Evolutionary conservation across 1,140 invertebrate genomes (phyloP).

Genomic region (Eufriesea mexicana): DNA sequence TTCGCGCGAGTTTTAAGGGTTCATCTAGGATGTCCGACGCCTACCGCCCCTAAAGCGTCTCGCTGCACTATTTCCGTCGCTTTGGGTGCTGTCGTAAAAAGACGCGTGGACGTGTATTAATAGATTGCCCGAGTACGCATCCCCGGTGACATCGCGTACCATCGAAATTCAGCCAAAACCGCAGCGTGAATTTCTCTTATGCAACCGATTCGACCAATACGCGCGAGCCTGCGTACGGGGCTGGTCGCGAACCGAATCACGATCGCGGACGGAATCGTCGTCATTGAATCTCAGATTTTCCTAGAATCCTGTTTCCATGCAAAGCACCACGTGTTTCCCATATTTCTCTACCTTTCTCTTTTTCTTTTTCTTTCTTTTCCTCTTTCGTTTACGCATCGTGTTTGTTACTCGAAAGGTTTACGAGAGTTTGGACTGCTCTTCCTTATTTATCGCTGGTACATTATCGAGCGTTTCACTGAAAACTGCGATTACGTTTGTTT

Average conservation of each 20-base stretch:
- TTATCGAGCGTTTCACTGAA: background rate
- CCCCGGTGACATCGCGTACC: constrained; percentile 56
- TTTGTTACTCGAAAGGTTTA: background rate
- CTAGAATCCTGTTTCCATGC: background rate
- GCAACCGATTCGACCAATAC: constrained; percentile 39
- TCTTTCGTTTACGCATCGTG: background rate
- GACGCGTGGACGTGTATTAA: constrained; percentile 65
- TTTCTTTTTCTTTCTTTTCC: background rate
- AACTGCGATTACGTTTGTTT: constrained; percentile 64
- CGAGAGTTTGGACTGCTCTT: background rate
- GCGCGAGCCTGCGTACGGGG: background rate
- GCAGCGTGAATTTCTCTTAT: constrained; percentile 55
- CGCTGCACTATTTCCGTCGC: constrained; percentile 70
- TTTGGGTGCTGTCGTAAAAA: constrained; percentile 62
- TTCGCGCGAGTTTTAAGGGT: constrained; percentile 30
- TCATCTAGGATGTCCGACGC: constrained; percentile 25
- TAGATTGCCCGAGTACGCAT: constrained; percentile 61
- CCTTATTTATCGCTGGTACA: background rate
- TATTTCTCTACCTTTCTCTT: background rate
- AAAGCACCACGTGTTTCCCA: background rate
- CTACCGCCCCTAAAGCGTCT: constrained; percentile 56
- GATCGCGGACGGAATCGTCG: background rate
- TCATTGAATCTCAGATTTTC: constrained; percentile 29
- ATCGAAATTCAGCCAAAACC: constrained; percentile 62
- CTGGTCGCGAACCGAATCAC: background rate